Percentiles rank a stretch among this genome's conserved stretches.
These are phyloP conservation scores for Apaloderma vittatum DNA, from an alignment of 2,113 vertebrate genomes.

Conservation along the genomic window DNA sequence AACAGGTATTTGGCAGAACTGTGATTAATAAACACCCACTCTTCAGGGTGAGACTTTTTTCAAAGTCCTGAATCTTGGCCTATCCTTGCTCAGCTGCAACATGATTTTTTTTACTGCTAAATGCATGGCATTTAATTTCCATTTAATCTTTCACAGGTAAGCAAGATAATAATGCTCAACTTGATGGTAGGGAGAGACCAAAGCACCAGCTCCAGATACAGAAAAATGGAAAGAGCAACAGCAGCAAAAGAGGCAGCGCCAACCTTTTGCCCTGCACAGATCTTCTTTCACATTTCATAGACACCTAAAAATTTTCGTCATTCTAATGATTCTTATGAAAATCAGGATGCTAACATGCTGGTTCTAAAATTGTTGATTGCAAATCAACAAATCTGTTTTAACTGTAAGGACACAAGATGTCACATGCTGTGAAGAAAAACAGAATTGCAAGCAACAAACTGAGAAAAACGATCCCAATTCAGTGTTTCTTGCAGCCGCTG, in stretches of 20 bases:
- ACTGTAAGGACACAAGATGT: background rate
- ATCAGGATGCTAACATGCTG: background rate
- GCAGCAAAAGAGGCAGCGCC: background rate
- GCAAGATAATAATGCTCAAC: background rate
- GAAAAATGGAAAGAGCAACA: background rate
- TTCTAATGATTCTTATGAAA: background rate
- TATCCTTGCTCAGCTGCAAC: background rate
- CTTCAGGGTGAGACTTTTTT: background rate
- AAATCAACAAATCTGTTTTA: background rate
- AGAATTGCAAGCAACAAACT: conserved; percentile 24
- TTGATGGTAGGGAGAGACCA: background rate
- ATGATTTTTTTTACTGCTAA: background rate
- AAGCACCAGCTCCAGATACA: background rate
- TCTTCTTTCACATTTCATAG: background rate
- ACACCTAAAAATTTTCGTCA: background rate
- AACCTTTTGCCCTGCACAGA: background rate
- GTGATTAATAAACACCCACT: background rate
- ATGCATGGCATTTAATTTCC: background rate
- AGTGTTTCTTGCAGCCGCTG: background rate
- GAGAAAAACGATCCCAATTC: background rate
- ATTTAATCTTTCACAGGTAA: background rate
- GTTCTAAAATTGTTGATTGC: background rate
- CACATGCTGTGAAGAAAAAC: background rate
- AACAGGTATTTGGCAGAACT: background rate
- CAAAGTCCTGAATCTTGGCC: background rate